Percentiles rank a stretch among this genome's conserved stretches.
Evolutionary conservation across 2,797 vertebrate genomes (phyloP).

Genomic region (Alouatta caraya): DNA sequence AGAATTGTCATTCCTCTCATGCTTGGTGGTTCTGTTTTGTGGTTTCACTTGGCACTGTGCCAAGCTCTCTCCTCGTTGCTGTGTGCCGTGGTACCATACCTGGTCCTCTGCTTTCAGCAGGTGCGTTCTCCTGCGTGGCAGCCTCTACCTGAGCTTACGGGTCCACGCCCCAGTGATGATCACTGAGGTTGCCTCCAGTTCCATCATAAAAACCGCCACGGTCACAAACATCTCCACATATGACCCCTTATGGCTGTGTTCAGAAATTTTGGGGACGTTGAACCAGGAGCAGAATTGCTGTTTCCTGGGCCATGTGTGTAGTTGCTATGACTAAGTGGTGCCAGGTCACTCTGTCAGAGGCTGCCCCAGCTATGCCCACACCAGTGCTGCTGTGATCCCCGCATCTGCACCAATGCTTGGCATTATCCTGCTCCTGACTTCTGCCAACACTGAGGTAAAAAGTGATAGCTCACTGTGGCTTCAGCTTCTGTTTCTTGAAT

Average conservation of each 20-base stretch:
- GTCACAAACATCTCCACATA: background rate
- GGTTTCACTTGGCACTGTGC: background rate
- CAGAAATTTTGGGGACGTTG: background rate
- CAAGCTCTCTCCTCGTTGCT: background rate
- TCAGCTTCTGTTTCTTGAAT: background rate
- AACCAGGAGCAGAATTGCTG: background rate
- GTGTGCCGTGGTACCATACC: fast-evolving
- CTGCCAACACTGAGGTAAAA: background rate
- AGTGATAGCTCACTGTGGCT: background rate
- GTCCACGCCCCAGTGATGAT: background rate
- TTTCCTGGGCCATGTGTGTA: background rate
- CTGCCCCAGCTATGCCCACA: background rate
- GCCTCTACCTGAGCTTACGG: background rate
- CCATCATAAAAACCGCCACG: background rate
- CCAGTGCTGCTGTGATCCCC: background rate
- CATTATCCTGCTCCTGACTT: background rate
- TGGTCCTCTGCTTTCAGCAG: background rate
- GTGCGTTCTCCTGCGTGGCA: background rate
- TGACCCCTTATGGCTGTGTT: background rate
- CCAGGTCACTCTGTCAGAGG: background rate
- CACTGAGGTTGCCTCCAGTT: background rate
- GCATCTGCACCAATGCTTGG: too few species aligned
- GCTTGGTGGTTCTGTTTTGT: background rate
- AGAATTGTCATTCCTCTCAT: background rate
- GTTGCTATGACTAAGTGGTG: background rate